Conservation (phyloP, 2,797 vertebrate species). For the Moxostoma hubbsi region DNA sequence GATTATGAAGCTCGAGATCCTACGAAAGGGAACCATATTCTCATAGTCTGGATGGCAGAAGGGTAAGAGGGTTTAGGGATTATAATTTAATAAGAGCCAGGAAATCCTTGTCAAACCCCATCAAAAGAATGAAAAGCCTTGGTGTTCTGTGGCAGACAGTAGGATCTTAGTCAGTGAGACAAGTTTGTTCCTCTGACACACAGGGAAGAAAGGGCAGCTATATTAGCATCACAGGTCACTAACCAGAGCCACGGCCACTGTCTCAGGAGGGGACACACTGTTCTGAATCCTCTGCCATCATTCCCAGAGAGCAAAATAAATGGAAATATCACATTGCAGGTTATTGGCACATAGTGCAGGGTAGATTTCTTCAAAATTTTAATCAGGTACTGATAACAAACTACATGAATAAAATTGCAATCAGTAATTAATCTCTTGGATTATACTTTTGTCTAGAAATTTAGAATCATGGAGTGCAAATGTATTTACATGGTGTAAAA, state of each 20-base stretch:
- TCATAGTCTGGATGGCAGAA: constrained; percentile 65
- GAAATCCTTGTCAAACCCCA: constrained; percentile 81
- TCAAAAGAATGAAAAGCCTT: constrained; percentile 75
- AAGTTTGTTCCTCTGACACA: constrained; percentile 41
- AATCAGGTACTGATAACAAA: too few species aligned
- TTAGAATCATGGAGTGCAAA: too few species aligned
- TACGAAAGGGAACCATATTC: constrained; percentile 24
- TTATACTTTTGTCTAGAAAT: too few species aligned
- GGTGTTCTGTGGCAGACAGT: constrained; percentile 68
- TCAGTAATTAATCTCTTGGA: too few species aligned
- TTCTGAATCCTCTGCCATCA: constrained; percentile 34
- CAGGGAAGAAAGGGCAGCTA: constrained; percentile 31
- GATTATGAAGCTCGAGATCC: too few species aligned
- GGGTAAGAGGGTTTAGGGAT: constrained; percentile 72
- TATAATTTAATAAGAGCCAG: constrained; percentile 83
- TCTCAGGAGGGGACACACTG: constrained; percentile 22
- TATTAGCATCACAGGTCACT: constrained; percentile 11
- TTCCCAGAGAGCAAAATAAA: constrained; percentile 3
- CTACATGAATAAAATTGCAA: too few species aligned
- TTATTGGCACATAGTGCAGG: constrained; percentile 3
- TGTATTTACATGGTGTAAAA: too few species aligned
- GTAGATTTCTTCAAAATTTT: too few species aligned
- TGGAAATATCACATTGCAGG: not conserved
- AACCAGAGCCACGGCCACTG: constrained; percentile 26
- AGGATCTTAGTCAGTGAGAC: constrained; percentile 62